Evolutionary conservation across 2,888 invertebrate species (phyloP).

Genomic region (Caenorhabditis sp.): DNA sequence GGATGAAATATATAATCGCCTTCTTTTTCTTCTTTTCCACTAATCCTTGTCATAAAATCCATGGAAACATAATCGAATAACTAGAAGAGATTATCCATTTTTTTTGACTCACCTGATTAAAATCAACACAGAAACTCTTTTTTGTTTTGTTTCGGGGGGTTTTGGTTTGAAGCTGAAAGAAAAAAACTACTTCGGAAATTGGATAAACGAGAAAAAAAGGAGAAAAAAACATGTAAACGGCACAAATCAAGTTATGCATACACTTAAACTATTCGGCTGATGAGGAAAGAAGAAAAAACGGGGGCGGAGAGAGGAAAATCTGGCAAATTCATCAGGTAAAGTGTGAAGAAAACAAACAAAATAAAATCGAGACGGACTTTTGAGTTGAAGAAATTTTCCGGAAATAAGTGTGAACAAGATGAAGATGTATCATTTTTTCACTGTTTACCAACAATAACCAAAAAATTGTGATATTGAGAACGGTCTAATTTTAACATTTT

Average conservation of each 20-base stretch:
- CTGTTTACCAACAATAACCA: too few relatives aligned
- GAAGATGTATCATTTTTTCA: too few relatives aligned
- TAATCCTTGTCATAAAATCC: conserved; percentile 3
- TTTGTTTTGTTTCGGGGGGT: too few relatives aligned
- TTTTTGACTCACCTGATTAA: not conserved
- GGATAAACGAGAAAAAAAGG: not conserved
- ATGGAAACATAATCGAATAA: conserved; percentile 45
- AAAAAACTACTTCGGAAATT: not conserved
- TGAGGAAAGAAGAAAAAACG: not conserved
- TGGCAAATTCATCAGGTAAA: too few relatives aligned
- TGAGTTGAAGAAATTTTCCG: too few relatives aligned
- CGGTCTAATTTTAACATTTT: too few relatives aligned
- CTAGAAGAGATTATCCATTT: not conserved
- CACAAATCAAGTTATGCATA: conserved; percentile 5
- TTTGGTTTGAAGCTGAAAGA: not conserved
- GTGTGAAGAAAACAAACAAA: too few relatives aligned
- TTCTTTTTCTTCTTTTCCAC: not conserved
- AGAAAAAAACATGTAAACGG: not conserved
- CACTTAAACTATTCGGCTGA: not conserved
- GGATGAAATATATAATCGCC: not conserved
- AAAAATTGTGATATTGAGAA: too few relatives aligned
- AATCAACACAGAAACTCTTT: not conserved
- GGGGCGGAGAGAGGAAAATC: not conserved
- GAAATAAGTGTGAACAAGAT: too few relatives aligned
- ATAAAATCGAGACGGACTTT: too few relatives aligned